Percentiles rank a stretch among this genome's conserved stretches.
Evolutionary conservation across 2,888 invertebrate genomes (phyloP).

Genomic region (Melinaea marsaeus): DNA sequence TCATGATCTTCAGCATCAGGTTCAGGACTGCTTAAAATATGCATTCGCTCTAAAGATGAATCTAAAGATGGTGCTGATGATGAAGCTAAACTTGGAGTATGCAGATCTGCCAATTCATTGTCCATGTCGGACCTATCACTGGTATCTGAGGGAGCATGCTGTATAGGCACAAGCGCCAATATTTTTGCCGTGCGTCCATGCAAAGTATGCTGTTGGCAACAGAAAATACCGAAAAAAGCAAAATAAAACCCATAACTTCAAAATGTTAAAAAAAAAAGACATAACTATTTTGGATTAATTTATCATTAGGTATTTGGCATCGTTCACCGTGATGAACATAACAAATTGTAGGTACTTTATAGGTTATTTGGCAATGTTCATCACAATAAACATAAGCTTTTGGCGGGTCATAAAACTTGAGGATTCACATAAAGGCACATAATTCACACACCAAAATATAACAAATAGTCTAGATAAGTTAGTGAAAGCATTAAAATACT

Average conservation of each 20-base stretch:
- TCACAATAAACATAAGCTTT: too few species aligned
- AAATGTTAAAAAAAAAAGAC: slow-evolving; percentile 19
- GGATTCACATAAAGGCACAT: too few species aligned
- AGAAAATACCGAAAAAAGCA: slow-evolving; percentile 22
- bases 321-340: too few species aligned
- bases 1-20: slow-evolving; percentile 25
- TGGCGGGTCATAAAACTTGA: too few species aligned
- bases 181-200: slow-evolving; percentile 26
- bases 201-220: slow-evolving; percentile 26
- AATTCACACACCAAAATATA: too few species aligned
- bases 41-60: slow-evolving; percentile 28
- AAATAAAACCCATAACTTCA: slow-evolving; percentile 22
- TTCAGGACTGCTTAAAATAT: slow-evolving; percentile 26
- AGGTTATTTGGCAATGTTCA: too few species aligned
- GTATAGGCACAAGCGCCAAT: slow-evolving; percentile 28
- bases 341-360: too few species aligned
- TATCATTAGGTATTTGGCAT: too few species aligned
- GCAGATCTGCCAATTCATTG: too few species aligned
- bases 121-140: slow-evolving; percentile 23
- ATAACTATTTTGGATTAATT: too few species aligned
- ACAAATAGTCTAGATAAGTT: too few species aligned
- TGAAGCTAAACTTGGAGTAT: slow-evolving; percentile 23
- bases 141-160: slow-evolving; percentile 28
- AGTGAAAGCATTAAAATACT: too few species aligned
- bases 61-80: slow-evolving; percentile 24